Evolutionary conservation across 2,113 vertebrate species (phyloP), one percentile per base, ranked within the genome.

Genomic region (Uria lomvia): DNA sequence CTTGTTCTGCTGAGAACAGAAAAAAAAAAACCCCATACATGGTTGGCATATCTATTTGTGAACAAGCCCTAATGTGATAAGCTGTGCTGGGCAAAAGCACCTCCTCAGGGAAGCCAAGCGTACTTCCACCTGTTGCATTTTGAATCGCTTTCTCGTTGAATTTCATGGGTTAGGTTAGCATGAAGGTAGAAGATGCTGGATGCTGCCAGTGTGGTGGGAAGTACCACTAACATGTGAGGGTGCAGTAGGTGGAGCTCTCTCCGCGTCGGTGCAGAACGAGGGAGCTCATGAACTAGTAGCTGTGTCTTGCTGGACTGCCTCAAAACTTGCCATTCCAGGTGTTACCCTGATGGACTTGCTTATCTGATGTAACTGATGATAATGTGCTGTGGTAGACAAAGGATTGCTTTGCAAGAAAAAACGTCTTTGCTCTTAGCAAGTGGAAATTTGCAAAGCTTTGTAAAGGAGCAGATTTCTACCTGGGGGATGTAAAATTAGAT

Each of bases 201-300:
- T 23, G 66, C 38, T 58, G 43, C 27, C 7, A 5, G 11, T 3
- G 3, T 4, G 21, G 21, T 52, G 56, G 59, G 45, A 77, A 71
- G 22, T 19, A 10, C 34, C 49, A 4, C 7, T 12, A 2, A 15
- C 0, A 5, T 11, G 53, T 16, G 32, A 79, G 47, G 55, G 20
- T 59, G 93, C 90, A 26, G 90, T 20, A 94, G 81, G 71, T 88
- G 90, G 88, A 93, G 92, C 84, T 92, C 12, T 94, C 56, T 9
- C 60, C 1, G 11, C 4, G 0, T 27, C 0, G 0, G 19, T 63
- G 38, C 13, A 12, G 36, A 40, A 38, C 0, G 1, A 29, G 34
- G 60, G 34, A 36, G 63, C 40, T 62, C 42, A 23, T 3, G 1
- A 30, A 13, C 30, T 6, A 18, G 47, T 21, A 70, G 62, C 42